Evolutionary conservation across 2,113 vertebrate species (phyloP).

Genomic region (Dolichallabes microphthalmus): DNA sequence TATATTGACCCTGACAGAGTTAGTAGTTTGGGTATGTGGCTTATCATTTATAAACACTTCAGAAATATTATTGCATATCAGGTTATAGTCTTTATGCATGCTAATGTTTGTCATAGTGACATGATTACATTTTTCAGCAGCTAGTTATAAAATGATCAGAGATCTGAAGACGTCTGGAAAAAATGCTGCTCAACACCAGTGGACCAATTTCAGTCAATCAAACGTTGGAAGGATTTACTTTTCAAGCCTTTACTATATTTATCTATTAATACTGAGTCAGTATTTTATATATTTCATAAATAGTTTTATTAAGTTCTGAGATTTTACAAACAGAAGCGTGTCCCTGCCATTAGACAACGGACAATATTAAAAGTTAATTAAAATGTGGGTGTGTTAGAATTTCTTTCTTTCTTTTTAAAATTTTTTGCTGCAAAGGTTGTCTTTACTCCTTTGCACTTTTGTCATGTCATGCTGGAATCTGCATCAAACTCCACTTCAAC

Average conservation of each 20-base stretch:
- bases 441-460: background rate
- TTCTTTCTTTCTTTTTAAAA: too few relatives aligned
- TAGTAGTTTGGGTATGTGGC: background rate
- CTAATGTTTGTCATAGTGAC: background rate
- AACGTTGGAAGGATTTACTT: background rate
- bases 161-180: background rate
- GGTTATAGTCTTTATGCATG: background rate
- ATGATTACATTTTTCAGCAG: background rate
- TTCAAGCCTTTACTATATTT: background rate
- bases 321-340: background rate
- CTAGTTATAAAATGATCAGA: background rate
- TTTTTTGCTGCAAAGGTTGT: too few relatives aligned
- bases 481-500: too few relatives aligned
- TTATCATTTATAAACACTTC: background rate
- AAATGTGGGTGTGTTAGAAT: too few relatives aligned
- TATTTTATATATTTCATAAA: background rate
- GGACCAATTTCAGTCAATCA: background rate
- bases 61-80: background rate
- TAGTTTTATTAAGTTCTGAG: background rate
- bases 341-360: background rate
- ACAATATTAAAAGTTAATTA: background rate
- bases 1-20: slow-evolving; percentile 5
- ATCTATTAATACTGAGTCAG: background rate
- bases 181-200: background rate
- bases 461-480: too few relatives aligned